Percentiles rank a stretch among this genome's conserved stretches.
phyloP scores from a whole-genome alignment of 2,797 vertebrate genomes.

The Danionella dracula region DNA sequence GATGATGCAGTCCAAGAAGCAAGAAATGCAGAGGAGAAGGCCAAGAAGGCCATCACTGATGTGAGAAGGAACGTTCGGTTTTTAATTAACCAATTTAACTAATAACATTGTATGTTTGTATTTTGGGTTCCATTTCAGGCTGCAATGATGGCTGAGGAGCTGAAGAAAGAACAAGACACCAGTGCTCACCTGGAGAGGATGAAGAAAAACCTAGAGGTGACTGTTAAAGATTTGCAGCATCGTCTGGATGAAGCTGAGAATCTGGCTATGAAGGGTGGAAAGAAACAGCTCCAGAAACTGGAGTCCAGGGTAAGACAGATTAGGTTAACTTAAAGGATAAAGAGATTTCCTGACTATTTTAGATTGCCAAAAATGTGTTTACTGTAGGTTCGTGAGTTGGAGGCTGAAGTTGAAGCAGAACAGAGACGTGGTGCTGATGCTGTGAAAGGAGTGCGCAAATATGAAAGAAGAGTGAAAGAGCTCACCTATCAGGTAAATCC shows the following conservation, averaged over 20 bases:
- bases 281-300: constrained; percentile 86
- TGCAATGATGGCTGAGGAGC: constrained; percentile 87
- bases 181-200: constrained; percentile 85
- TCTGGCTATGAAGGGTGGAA: constrained; percentile 85
- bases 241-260: constrained; percentile 88
- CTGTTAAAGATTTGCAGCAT: constrained; percentile 81
- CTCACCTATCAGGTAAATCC: constrained; percentile 82
- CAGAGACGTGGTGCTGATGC: constrained; percentile 73
- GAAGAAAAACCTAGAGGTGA: constrained; percentile 84
- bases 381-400: constrained; percentile 19
- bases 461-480: constrained; percentile 78
- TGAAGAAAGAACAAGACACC: constrained; percentile 89
- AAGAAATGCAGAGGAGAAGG: constrained; percentile 86
- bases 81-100: no score
- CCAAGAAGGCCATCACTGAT: constrained; percentile 88
- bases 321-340: no score
- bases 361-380: no score
- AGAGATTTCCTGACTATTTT: no score
- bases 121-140: constrained; percentile 59
- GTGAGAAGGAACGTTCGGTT: no score
- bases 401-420: constrained; percentile 76
- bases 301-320: constrained; percentile 69
- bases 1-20: constrained; percentile 82
- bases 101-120: no score
- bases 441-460: constrained; percentile 76